Evolutionary conservation across 2,797 vertebrate species (phyloP), one percentile per base, ranked within the genome.

Genomic region (Staurois parvus): DNA sequence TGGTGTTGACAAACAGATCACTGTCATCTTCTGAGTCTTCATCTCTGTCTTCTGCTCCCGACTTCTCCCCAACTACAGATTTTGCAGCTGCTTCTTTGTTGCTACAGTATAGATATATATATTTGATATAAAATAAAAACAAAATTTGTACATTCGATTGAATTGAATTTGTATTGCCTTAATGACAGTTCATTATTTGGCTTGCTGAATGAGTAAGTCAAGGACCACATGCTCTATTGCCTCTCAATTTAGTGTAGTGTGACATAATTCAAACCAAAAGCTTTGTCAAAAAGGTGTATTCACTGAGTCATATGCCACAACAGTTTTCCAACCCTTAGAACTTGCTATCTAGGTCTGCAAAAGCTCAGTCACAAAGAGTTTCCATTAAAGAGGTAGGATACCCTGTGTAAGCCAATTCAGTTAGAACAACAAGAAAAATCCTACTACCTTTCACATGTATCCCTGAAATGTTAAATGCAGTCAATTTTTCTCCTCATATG

Each of bases 1-100:
- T 98, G 56, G 96, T 97, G 92, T 98, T 98, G 15, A 98, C 96
- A 82, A 98, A 98, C 56, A 98, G 93, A 88, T 97, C 96, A 0
- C 94, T 92, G 68, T 98, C 96, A 0, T 97, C 95, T 24, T 96
- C 96, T 0, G 95, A 94, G 67, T 94, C 89, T 0, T 92, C 94
- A 0, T 76, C 89, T 1, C 90, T 91, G 19, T 91, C 90, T 0
- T 94, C 92, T 24, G 89, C 88, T 15, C 91, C 92, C 1, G 91
- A 84, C 0, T 66, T 86, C 2, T 77, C 56, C 2, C 6, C 12
- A 28, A 40, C 11, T 19, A 74, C 15, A 15, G 17, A 24, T 24
- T 48, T 32, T 10, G 67, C 13, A 19, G 69, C 68, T 19, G 29
- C 24, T 12, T n/a, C 59, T 40, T 73, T 76, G 24, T 67, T 77